Conservation (phyloP, 2,113 vertebrate genomes). For the Grantiella picta region DNA sequence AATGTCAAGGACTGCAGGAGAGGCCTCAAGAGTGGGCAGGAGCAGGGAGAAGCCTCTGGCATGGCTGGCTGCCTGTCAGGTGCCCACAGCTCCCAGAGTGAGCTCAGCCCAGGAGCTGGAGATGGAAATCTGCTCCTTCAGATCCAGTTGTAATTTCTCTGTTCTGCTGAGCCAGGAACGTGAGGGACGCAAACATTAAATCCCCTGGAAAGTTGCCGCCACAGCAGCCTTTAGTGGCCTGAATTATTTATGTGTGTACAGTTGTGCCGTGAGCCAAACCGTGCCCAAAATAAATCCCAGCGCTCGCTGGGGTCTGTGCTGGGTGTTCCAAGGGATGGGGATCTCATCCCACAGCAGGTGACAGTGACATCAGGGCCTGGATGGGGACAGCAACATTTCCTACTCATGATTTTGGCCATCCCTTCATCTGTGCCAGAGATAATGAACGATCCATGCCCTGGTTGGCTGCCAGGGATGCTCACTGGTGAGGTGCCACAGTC, state of each 20-base stretch:
- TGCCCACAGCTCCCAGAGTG: neutral
- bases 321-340: accelerated
- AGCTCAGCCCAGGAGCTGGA: slow-evolving; percentile 11
- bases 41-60: neutral
- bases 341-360: accelerated
- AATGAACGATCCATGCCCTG: neutral
- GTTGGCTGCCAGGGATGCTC: neutral
- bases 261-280: neutral
- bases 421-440: neutral
- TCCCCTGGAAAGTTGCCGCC: neutral
- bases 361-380: accelerated
- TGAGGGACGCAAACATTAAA: slow-evolving; percentile 29
- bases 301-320: accelerated
- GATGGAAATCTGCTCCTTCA: neutral
- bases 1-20: slow-evolving; percentile 69
- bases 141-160: slow-evolving; percentile 61
- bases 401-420: accelerated
- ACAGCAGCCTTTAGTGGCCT: slow-evolving; percentile 9
- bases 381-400: neutral
- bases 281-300: neutral
- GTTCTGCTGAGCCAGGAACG: slow-evolving; percentile 27
- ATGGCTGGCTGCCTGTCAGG: accelerated
- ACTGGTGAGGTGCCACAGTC: accelerated
- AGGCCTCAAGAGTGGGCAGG: neutral
- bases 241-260: slow-evolving; percentile 62